Percentiles rank a stretch among this genome's conserved stretches.
phyloP scores from a whole-genome alignment of 2,888 invertebrate genomes.

The Drosophila quinaria region DNA sequence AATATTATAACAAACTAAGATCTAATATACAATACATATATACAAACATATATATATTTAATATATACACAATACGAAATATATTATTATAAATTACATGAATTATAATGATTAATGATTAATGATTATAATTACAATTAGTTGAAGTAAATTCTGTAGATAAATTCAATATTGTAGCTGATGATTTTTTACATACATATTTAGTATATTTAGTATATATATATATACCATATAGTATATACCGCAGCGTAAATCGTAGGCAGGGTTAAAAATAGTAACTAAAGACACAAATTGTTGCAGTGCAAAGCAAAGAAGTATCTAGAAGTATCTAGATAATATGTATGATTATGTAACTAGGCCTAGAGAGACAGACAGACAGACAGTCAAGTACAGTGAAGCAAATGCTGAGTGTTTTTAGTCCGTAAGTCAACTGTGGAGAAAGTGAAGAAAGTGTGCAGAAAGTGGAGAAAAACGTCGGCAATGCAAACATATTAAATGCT shows the following conservation, averaged over 20 bases:
- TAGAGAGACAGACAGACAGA: constrained; percentile 23
- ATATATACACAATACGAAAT: constrained; percentile 50
- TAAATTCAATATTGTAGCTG: constrained; percentile 78
- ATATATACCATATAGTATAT: constrained; percentile 40
- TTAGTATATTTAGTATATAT: constrained; percentile 36
- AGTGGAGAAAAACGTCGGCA: constrained; percentile 37
- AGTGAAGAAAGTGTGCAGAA: not conserved
- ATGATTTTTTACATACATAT: constrained; percentile 69
- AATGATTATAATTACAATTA: constrained; percentile 45
- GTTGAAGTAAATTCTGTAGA: constrained; percentile 67
- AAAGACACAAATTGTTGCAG: constrained; percentile 78
- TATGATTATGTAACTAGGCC: constrained; percentile 27
- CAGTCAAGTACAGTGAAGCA: constrained; percentile 19
- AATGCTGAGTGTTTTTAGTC: constrained; percentile 50
- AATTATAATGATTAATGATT: constrained; percentile 25
- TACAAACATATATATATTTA: constrained; percentile 54
- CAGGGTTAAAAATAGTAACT: constrained; percentile 75
- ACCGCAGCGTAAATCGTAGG: constrained; percentile 56
- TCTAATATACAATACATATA: constrained; percentile 61
- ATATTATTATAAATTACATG: constrained; percentile 26
- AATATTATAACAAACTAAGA: constrained; percentile 59
- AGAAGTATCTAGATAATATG: constrained; percentile 14
- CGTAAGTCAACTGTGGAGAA: constrained; percentile 12
- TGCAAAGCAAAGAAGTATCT: constrained; percentile 61
- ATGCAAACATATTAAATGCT: constrained; percentile 75